These are phyloP conservation scores for Rhipidura dahli DNA, from an alignment of 2,113 vertebrate species.

Conservation along the genomic window DNA sequence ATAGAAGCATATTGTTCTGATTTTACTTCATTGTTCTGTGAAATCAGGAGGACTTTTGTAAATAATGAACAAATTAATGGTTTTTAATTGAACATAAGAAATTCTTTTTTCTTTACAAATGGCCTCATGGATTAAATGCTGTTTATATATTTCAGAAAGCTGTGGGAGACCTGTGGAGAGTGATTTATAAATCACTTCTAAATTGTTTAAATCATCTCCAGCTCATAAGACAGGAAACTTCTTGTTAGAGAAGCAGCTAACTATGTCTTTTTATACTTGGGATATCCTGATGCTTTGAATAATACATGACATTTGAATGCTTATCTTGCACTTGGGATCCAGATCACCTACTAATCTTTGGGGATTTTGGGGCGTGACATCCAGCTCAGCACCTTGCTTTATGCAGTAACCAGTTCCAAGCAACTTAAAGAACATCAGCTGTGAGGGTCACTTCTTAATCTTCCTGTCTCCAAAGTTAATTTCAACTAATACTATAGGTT, in stretches of 20 bases:
- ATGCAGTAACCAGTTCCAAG: not conserved
- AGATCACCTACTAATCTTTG: not conserved
- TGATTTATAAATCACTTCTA: not conserved
- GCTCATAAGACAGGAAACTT: not conserved
- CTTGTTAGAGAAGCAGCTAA: not conserved
- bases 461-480: not conserved
- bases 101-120: not conserved
- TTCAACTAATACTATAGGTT: not conserved
- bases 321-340: not conserved
- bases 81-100: not conserved
- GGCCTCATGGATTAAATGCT: not conserved
- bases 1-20: not conserved
- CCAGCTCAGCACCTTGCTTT: not conserved
- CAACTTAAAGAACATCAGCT: not conserved
- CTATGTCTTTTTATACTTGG: not conserved
- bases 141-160: not conserved
- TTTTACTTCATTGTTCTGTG: not conserved
- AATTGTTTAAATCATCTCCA: conserved; percentile 14
- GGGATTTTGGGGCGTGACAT: not conserved
- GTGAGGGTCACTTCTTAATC: not conserved
- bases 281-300: not conserved
- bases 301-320: not conserved
- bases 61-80: not conserved
- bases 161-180: not conserved
- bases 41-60: not conserved